Base-by-base conservation (phyloP, 2,113 vertebrate species). In the Glaucidium brasilianum region DNA sequence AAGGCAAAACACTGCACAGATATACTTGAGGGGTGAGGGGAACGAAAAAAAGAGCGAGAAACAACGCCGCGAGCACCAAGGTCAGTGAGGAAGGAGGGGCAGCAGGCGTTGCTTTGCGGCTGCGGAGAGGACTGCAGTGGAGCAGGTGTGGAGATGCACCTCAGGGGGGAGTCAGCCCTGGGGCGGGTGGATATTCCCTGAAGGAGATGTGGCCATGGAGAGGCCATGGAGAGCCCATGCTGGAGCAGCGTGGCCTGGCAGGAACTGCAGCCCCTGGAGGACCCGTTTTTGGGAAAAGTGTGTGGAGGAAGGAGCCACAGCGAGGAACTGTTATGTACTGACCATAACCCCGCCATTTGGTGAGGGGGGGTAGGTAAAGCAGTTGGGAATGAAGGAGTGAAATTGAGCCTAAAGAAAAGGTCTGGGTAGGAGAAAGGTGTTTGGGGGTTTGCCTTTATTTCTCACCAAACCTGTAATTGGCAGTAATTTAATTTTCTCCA, bases 51-150 rank as follows among this genome's bases (percentile, higher is more conserved):
- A 49, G 15, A 50, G 32, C 5, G 5, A 29, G 32, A 66, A 45
- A 15, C 55, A n/a, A 23, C 4, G 2, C 56, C 47, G 27, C 9
- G 30, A 41, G 55, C 15, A 20, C 10, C 12, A 19, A n/a, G 32
- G 41, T 41, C 41, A 35, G n/a, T 64, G 59, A 50, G 73, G 21
- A 15, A 60, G 27, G 27, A 25, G 32, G 15, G 12, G 39, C 7
- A 45, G 37, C 22, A 49, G 14, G 20, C 59, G 32, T 10, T 35
- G 14, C 32, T 43, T 45, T 23, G 35, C 21, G 37, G 17, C 32
- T 4, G 8, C 19, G 60, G 11, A 12, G 30, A 50, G 9, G 35
- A 50, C 35, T 3, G 0, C 2, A 1, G n/a, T 1, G 3, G 29
- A 49, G 52, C 35, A 50, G 30, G 4, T 34, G 29, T 11, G 15